Evolutionary conservation across 2,888 invertebrate genomes (phyloP).

Genomic region (Melitaea athalia): DNA sequence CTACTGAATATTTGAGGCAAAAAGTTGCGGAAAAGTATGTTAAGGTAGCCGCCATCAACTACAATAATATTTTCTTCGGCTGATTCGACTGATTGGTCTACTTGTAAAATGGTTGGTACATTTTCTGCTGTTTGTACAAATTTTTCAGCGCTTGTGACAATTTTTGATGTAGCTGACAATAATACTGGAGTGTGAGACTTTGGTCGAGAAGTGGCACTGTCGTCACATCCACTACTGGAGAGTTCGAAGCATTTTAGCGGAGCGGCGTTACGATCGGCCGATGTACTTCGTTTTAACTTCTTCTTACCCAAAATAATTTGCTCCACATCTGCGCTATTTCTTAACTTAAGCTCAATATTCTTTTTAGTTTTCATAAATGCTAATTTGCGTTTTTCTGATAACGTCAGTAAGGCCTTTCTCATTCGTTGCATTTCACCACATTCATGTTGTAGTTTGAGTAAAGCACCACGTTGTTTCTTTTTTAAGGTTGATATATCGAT

Average conservation of each 20-base stretch:
- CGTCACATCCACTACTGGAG: conserved; percentile 73
- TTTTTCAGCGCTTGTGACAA: conserved; percentile 59
- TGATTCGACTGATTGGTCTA: conserved; percentile 51
- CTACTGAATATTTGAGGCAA: conserved; percentile 71
- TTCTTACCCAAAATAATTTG: conserved; percentile 67
- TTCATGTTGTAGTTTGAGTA: conserved; percentile 85
- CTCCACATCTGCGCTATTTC: conserved; percentile 64
- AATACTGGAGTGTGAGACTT: conserved; percentile 39
- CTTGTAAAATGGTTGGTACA: conserved; percentile 36
- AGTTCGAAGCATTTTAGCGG: conserved; percentile 75
- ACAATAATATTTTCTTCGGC: conserved; percentile 63
- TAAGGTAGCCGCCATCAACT: conserved; percentile 73
- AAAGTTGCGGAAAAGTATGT: conserved; percentile 70
- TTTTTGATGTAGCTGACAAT: conserved; percentile 28
- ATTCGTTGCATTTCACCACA: conserved; percentile 86
- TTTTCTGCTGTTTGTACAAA: conserved; percentile 67
- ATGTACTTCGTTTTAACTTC: conserved; percentile 59
- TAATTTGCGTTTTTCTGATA: conserved; percentile 70
- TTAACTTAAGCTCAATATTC: conserved; percentile 69
- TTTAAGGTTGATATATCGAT: conserved; percentile 80
- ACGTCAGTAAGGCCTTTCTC: conserved; percentile 69
- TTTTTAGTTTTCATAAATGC: conserved; percentile 75
- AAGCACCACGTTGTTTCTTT: conserved; percentile 85
- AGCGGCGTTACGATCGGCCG: conserved; percentile 55
- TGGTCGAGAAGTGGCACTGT: conserved; percentile 48